Percentiles rank a stretch among this genome's conserved stretches.
Conservation (phyloP, 2,113 vertebrate genomes). For the Peromyscus maniculatus region DNA sequence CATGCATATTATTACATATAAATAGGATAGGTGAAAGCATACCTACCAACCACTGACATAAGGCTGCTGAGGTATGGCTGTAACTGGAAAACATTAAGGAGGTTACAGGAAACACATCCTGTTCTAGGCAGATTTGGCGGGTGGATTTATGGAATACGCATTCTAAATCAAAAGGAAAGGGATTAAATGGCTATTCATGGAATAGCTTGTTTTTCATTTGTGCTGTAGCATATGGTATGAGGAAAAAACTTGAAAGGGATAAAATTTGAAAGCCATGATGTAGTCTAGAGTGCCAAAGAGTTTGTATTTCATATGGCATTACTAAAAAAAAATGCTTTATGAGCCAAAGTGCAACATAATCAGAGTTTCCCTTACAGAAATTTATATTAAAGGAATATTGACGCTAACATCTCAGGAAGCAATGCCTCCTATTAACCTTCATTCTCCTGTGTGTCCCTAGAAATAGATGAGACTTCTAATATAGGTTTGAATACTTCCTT, state of each 20-base stretch:
- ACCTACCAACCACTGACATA: neutral
- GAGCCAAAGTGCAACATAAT: slow-evolving; percentile 26
- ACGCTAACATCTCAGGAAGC: slow-evolving; percentile 6
- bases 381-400: neutral
- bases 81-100: slow-evolving; percentile 6
- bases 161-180: slow-evolving; percentile 60
- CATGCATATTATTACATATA: neutral
- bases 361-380: slow-evolving; percentile 29
- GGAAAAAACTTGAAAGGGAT: slow-evolving; percentile 41
- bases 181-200: slow-evolving; percentile 62
- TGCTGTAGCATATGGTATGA: slow-evolving; percentile 44
- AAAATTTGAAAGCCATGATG: slow-evolving; percentile 57
- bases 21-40: neutral
- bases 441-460: neutral
- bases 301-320: slow-evolving; percentile 59
- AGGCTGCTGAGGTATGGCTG: neutral
- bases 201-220: slow-evolving; percentile 65
- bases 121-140: neutral
- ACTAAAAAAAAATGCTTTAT: slow-evolving; percentile 16
- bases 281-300: slow-evolving; percentile 40
- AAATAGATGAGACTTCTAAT: neutral
- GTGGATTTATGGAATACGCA: neutral
- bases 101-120: neutral
- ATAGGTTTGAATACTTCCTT: neutral
- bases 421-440: neutral